Percentiles rank a stretch among this genome's conserved stretches.
phyloP scores from a whole-genome alignment of 2,797 vertebrate genomes.

The Stomatorhinus walkeri region DNA sequence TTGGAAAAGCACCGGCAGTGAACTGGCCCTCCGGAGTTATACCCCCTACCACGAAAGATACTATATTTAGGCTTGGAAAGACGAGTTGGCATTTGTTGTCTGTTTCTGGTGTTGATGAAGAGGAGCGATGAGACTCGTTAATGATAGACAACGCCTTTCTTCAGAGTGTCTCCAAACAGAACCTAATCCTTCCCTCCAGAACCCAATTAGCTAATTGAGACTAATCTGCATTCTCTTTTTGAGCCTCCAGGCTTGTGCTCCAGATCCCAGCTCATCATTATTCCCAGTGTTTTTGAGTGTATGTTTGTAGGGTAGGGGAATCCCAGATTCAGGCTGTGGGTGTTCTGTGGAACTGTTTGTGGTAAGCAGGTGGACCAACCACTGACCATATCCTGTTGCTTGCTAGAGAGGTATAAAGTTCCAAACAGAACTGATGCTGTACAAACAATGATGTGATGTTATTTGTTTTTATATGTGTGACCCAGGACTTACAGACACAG shows the following conservation, averaged over 20 bases:
- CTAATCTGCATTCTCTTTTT: constrained; percentile 42
- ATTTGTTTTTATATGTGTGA: background rate
- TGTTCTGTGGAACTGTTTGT: background rate
- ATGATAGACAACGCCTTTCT: background rate
- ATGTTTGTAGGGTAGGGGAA: background rate
- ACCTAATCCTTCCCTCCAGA: constrained; percentile 53
- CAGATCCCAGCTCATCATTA: constrained; percentile 32
- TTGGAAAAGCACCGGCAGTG: background rate
- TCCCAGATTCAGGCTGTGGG: background rate
- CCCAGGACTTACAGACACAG: background rate
- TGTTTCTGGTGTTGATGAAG: background rate
- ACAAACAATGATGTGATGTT: background rate
- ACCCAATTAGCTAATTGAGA: constrained; percentile 50
- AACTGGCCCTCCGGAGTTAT: background rate
- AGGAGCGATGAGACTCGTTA: background rate
- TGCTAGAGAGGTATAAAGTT: background rate
- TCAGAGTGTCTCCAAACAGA: constrained; percentile 9
- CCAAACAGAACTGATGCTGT: background rate
- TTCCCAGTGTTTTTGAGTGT: background rate
- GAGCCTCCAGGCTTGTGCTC: constrained; percentile 34
- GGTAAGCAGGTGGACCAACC: background rate
- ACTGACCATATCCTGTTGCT: background rate
- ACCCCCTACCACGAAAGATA: background rate
- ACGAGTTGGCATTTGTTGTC: background rate
- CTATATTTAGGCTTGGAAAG: background rate